Evolutionary conservation across 1,140 invertebrate species (phyloP).

Genomic region (Caerostris darwini): DNA sequence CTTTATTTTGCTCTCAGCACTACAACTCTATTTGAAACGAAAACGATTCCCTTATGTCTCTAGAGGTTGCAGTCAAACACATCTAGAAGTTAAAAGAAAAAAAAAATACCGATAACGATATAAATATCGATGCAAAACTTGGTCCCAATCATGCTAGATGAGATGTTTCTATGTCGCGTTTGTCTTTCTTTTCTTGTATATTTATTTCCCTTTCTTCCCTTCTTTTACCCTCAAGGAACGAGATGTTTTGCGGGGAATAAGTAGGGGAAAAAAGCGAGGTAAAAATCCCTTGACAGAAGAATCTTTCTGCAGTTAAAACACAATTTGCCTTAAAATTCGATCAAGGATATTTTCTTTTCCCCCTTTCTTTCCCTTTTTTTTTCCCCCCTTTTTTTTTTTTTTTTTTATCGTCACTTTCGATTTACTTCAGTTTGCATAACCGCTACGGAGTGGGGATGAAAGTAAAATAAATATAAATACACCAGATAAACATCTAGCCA

Average conservation of each 20-base stretch:
- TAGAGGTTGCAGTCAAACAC: constrained; percentile 29
- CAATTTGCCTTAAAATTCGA: constrained; percentile 76
- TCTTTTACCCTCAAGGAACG: constrained; percentile 12
- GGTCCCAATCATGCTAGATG: constrained; percentile 64
- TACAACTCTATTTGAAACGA: constrained; percentile 6
- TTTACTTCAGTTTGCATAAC: constrained; percentile 49
- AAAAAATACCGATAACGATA: constrained; percentile 62
- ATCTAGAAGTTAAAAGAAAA: neutral
- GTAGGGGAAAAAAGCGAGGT: constrained; percentile 38
- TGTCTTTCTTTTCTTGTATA: constrained; percentile 55
- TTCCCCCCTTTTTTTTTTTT: neutral
- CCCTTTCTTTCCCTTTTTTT: neutral
- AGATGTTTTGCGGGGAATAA: neutral
- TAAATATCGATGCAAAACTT: constrained; percentile 70
- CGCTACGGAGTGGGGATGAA: neutral
- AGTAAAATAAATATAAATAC: constrained; percentile 74
- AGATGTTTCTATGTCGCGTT: constrained; percentile 60
- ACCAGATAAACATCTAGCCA: constrained; percentile 68
- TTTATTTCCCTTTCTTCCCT: constrained; percentile 9
- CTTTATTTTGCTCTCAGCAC: neutral
- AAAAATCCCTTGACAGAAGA: constrained; percentile 45
- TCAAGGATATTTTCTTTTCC: constrained; percentile 47
- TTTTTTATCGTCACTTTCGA: constrained; percentile 13
- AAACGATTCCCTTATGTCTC: neutral
- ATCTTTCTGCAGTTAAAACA: constrained; percentile 69